These are phyloP conservation scores for Nemotelus pantherinus DNA, from an alignment of 2,888 invertebrate species.

Conservation along the genomic window DNA sequence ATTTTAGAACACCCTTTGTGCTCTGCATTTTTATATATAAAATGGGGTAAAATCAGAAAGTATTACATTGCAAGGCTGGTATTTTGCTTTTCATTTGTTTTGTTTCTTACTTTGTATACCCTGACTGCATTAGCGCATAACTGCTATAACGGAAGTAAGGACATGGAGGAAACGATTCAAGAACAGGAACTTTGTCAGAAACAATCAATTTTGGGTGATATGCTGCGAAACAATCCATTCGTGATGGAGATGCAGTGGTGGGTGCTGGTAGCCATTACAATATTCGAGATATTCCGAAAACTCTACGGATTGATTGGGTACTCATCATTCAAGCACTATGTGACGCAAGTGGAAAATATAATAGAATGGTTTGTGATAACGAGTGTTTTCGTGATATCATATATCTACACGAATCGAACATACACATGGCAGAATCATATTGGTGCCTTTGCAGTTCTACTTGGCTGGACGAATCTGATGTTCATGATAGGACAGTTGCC, in stretches of 20 bases:
- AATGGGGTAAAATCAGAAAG: constrained; percentile 90
- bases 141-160: constrained; percentile 83
- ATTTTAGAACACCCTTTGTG: constrained; percentile 87
- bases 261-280: constrained; percentile 79
- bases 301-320: constrained; percentile 84
- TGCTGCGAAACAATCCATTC: constrained; percentile 77
- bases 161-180: constrained; percentile 77
- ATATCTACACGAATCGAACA: constrained; percentile 79
- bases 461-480: constrained; percentile 91
- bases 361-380: constrained; percentile 89
- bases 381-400: constrained; percentile 85
- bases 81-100: constrained; percentile 81
- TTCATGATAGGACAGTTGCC: constrained; percentile 90
- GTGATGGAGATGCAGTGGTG: constrained; percentile 88
- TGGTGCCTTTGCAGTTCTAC: constrained; percentile 84
- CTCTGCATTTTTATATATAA: constrained; percentile 86
- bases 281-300: constrained; percentile 82
- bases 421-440: constrained; percentile 89
- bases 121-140: constrained; percentile 84
- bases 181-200: constrained; percentile 81
- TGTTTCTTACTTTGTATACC: constrained; percentile 83
- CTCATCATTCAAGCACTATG: constrained; percentile 81
- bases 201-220: constrained; percentile 79
- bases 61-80: constrained; percentile 84
- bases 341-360: constrained; percentile 84